phyloP scores from a whole-genome alignment of 1,140 invertebrate genomes.

The Branchinecta lynchi region DNA sequence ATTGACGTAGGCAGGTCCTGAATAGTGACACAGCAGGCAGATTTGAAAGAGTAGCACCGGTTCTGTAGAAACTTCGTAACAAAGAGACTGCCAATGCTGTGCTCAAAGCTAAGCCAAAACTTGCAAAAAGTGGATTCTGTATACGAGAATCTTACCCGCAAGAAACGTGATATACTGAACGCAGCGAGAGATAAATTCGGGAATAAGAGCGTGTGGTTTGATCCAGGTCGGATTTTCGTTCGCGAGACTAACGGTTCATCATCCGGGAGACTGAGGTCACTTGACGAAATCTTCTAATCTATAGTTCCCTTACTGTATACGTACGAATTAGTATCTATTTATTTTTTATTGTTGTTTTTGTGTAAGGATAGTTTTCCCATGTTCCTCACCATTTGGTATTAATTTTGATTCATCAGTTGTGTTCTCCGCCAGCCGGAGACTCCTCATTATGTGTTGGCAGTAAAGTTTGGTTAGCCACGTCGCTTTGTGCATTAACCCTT shows the following conservation, averaged over 20 bases:
- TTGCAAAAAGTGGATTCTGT: constrained; percentile 6
- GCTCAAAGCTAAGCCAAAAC: constrained; percentile 5
- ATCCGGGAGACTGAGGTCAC: not conserved
- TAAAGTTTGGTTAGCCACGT: no score
- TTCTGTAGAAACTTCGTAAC: constrained; percentile 1
- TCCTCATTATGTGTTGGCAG: no score
- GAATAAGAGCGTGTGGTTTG: constrained; percentile 4
- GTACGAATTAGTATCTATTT: not conserved
- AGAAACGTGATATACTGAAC: constrained; percentile 10
- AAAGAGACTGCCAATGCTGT: constrained; percentile 5
- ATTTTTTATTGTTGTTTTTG: not conserved
- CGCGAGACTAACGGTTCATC: constrained; percentile 5
- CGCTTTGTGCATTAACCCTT: no score
- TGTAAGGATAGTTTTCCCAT: no score
- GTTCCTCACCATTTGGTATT: no score
- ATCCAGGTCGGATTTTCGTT: constrained; percentile 5
- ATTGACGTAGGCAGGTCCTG: not conserved
- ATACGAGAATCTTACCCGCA: constrained; percentile 5
- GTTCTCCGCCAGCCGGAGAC: no score
- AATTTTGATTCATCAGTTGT: no score
- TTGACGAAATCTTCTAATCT: constrained; percentile 3
- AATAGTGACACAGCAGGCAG: constrained; percentile 4
- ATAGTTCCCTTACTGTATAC: not conserved
- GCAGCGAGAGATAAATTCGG: constrained; percentile 4
- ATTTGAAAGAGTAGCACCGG: constrained; percentile 1